Conservation (phyloP, 1,140 invertebrate genomes). For the Cyrtorhinus lividipennis region DNA sequence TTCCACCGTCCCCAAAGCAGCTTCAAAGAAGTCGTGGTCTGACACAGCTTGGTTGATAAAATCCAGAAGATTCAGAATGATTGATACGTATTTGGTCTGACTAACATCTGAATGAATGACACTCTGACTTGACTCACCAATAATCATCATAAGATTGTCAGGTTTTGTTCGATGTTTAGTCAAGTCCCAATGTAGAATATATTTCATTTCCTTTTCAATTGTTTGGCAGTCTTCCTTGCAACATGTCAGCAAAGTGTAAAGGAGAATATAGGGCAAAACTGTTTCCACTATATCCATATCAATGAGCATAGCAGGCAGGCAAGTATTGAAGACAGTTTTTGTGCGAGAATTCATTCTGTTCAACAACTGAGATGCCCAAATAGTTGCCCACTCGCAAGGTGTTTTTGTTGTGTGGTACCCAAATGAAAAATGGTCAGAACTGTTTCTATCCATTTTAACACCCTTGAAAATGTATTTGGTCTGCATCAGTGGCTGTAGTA, state of each 20-base stretch:
- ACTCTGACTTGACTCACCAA: background rate
- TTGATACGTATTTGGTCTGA: background rate
- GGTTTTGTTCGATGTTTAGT: slow-evolving; percentile 1
- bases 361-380: slow-evolving; percentile 46
- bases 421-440: background rate
- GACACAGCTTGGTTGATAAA: slow-evolving; percentile 2
- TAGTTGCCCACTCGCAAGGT: slow-evolving; percentile 47
- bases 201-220: slow-evolving; percentile 13
- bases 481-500: background rate
- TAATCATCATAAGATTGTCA: background rate
- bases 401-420: background rate
- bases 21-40: background rate
- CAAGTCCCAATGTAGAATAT: slow-evolving; percentile 7
- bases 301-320: slow-evolving; percentile 50
- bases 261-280: slow-evolving; percentile 54
- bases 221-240: background rate
- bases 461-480: slow-evolving; percentile 3
- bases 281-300: slow-evolving; percentile 50
- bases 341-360: slow-evolving; percentile 37
- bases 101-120: background rate
- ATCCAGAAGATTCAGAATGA: slow-evolving; percentile 10
- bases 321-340: slow-evolving; percentile 42
- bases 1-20: background rate
- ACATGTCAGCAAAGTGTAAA: background rate
- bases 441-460: background rate